Evolutionary conservation across 1,140 invertebrate species (phyloP), one percentile per base, ranked within the genome.

Genomic region (Lanistes nyassanus): DNA sequence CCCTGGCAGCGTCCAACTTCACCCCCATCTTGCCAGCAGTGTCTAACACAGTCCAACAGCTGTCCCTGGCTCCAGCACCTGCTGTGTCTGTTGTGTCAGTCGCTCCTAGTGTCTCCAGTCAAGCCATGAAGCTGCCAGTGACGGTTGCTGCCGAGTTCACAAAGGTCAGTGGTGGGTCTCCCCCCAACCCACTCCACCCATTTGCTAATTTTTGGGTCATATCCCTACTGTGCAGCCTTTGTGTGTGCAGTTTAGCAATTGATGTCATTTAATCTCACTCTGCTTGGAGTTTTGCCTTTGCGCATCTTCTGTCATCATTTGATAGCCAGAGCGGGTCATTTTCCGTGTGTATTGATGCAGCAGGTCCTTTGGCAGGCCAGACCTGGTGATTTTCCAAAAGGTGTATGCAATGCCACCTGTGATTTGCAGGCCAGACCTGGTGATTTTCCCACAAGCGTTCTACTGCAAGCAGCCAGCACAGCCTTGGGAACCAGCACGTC

Each of bases 381-480:
- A n/a, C n/a, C n/a, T n/a, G n/a, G n/a, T n/a, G n/a, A n/a, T n/a
- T n/a, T n/a, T n/a, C n/a, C n/a, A n/a, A 0, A n/a, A 53, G 42
- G 31, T n/a, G 21, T 69, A 66, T 47, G 42, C 75, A 69, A n/a
- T 77, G 36, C 34, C 55, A 34, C 39, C 64, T 53, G 67, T 82
- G 19, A 78, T 58, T 67, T 42, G 2, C 69, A 77, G 76, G 70
- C 73, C 23, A 39, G n/a, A 16, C 36, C 73, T 73, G 68, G 37
- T 34, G 82, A 83, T 68, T 83, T 87, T 58, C 80, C 85, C 53
- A 79, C 80, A 26, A 83, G 77, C 76, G 72, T 87, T 47, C 68
- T 87, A 51, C 60, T 86, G 26, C 79, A 80, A 23, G 80, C 83
- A 39, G 79, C 81, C 1, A 83, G 60, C 75, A 81, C 79, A 65